Evolutionary conservation across 2,797 vertebrate genomes (phyloP), one percentile per base, ranked within the genome.

Genomic region (Arrhamphus sclerolepis): DNA sequence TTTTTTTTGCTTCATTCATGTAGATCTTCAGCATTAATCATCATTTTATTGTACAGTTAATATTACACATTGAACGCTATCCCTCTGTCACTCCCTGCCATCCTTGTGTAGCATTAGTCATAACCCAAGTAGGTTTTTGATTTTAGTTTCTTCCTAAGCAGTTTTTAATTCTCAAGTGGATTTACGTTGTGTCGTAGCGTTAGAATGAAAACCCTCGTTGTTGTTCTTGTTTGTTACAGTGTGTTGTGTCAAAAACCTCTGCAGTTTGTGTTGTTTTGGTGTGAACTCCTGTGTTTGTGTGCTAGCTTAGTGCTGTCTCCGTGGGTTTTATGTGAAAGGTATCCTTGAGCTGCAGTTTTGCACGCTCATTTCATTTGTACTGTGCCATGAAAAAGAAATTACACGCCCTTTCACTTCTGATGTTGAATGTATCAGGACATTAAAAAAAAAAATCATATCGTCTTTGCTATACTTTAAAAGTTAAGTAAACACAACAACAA

Each of bases 161-260:
- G 42, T 62, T 66, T 63, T 53, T 54, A 21, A 47, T 13, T 66
- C 20, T 49, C 54, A 13, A 62, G 17, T 73, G 21, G 53, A 28
- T 75, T 65, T 75, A 29, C 80, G 41, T 78, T 28, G 53, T 79
- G 55, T 61, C 54, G 2, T 34, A 59, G 58, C 28, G 29, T 31
- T 56, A 56, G 51, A 73, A 21, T 47, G 34, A 29, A 63, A 69
- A 40, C 53, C 62, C 17, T 14, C 16, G 18, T 48, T 50, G 61
- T 73, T 60, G 47, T 69, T n/a, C n/a, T n/a, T 41, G 14, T 72
- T 47, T 40, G 34, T 38, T 38, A 16, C 11, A 14, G 13, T 14
- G 1, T 38, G 34, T 38, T 38, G 34, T 38, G 34, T 38, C 34
- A 38, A 74, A 47, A 51, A 61, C 21, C 34, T 47, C 54, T 18